Evolutionary conservation across 1,140 invertebrate genomes (phyloP), one percentile per base, ranked within the genome.

Genomic region (Branchinecta lynchi): DNA sequence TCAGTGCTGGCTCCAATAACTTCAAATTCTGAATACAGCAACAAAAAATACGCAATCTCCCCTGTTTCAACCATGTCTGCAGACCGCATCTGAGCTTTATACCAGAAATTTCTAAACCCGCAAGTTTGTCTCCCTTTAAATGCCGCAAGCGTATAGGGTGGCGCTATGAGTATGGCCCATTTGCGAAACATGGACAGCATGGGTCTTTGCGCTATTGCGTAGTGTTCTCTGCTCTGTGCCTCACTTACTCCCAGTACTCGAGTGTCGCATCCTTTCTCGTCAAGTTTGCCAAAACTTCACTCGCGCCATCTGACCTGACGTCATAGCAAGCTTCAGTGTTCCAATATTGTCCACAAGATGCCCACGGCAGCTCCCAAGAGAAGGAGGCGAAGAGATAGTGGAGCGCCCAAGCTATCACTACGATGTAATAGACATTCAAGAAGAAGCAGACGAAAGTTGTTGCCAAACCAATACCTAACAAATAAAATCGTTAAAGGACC

Each of bases 341-440:
- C 92, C 93, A 99, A 75, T 85, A 85, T 79, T 98, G 97, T 76
- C 87, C 86, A 77, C 96, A 99, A 7, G 85, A 87, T 66, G 93
- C 85, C 96, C 96, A 99, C 2, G 95, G 94, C 9, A 99, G 86
- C 78, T 93, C 87, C 75, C 85, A 78, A 78, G 84, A 78, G 80
- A 96, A 85, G 3, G 95, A 97, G 84, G 90, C 89, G 79, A 94
- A 90, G 78, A 98, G 91, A 77, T 98, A 99, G 79, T 95, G 97
- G 72, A 98, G 87, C 0, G 93, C 94, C 96, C 96, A 99, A 1
- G 93, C 91, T 69, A 99, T 82, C 71, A 99, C 95, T 3, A 99
- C 93, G 75, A 99, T 99, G 82, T 99, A 99, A 80, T 98, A 99
- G 43, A 95, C 87, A 77, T 99, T 99, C 83, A 98, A 90, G 95